Conservation (phyloP, 2,797 vertebrate species). For the Loris lydekkerianus region DNA sequence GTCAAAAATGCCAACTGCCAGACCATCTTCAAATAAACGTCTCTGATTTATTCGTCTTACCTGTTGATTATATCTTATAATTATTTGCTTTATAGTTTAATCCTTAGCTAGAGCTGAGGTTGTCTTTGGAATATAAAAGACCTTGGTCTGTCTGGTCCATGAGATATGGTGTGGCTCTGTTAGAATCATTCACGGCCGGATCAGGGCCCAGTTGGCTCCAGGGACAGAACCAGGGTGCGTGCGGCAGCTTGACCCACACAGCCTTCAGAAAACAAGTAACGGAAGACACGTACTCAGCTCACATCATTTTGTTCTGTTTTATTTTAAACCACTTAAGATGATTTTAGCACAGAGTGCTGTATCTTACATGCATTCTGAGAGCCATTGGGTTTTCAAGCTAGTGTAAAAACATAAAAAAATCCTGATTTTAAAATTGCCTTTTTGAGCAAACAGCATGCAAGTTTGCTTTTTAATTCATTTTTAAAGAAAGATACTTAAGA, state of each 20-base stretch:
- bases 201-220: rapidly evolving
- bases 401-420: constrained; percentile 17
- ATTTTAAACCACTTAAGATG: constrained; percentile 62
- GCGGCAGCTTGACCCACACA: rapidly evolving
- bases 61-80: constrained; percentile 50
- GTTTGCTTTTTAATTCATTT: constrained; percentile 49
- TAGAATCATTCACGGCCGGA: rapidly evolving
- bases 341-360: constrained; percentile 59
- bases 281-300: constrained; percentile 33
- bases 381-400: constrained; percentile 63
- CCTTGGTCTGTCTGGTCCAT: not conserved
- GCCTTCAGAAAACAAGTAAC: not conserved
- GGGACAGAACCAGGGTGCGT: rapidly evolving
- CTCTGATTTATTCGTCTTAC: not conserved
- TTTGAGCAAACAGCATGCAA: constrained; percentile 35
- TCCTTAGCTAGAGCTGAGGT: not conserved
- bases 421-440: constrained; percentile 79
- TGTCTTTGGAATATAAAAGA: not conserved
- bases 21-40: not conserved
- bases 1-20: not conserved
- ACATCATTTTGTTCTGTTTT: constrained; percentile 63
- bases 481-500: constrained; percentile 36
- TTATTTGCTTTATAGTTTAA: not conserved
- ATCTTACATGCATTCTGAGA: constrained; percentile 53
- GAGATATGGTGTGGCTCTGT: not conserved